phyloP scores from a whole-genome alignment of 2,888 invertebrate species.

The Leucophenga montana region DNA sequence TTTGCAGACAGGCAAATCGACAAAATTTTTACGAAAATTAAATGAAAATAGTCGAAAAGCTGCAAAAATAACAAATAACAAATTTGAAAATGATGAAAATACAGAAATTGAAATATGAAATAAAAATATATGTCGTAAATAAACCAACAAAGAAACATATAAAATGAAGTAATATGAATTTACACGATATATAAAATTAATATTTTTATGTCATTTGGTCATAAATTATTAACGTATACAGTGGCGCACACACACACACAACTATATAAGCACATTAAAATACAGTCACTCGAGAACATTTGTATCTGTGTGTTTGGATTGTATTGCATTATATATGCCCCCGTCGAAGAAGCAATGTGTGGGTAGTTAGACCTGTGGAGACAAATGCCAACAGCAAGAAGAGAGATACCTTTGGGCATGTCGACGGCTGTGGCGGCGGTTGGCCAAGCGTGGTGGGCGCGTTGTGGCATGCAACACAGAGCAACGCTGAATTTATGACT shows the following conservation, averaged over 20 bases:
- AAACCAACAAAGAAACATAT: conserved; percentile 8
- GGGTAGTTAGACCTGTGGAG: background rate
- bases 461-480: conserved; percentile 26
- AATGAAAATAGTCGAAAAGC: conserved; percentile 36
- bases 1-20: background rate
- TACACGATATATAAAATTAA: conserved; percentile 29
- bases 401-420: conserved; percentile 16
- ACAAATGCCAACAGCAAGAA: background rate
- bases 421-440: conserved; percentile 15
- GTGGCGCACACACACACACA: background rate
- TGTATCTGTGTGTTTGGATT: conserved; percentile 7
- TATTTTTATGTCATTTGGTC: conserved; percentile 16
- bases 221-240: conserved; percentile 27
- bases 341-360: background rate
- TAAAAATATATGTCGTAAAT: conserved; percentile 20
- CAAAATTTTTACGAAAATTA: conserved; percentile 4
- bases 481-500: conserved; percentile 44
- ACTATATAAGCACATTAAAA: conserved; percentile 1
- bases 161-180: conserved; percentile 41
- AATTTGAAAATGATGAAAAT: conserved; percentile 20
- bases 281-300: conserved; percentile 13
- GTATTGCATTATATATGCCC: background rate
- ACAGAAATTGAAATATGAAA: conserved; percentile 28
- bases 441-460: conserved; percentile 21
- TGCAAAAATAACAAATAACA: conserved; percentile 19